Base-by-base conservation (phyloP, 2,113 vertebrate species). In the Empidonax alnorum region DNA sequence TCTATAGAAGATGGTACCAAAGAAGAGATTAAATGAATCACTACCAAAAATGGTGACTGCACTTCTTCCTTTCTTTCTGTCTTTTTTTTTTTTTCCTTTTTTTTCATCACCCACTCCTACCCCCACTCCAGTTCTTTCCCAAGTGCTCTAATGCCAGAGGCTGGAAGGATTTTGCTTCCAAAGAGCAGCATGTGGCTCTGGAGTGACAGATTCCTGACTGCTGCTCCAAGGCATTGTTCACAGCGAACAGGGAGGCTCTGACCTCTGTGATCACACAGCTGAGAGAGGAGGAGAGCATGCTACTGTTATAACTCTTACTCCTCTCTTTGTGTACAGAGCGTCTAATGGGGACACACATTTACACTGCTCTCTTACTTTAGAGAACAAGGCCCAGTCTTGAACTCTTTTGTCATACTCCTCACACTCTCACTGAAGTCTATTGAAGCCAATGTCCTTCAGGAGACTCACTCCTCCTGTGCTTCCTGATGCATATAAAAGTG, bases 151-250 rank as follows among this genome's bases (percentile, higher is more conserved):
- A 86, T 95, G 96, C 93, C 90, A 96, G 61, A 95, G 90, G 92
- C 88, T 95, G 88, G 85, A 93, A 97, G 79, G 73, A 84, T 94
- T 96, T 96, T 95, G 14, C 93, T 96, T 97, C 95, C 94, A 97
- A 96, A 96, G 90, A 96, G 93, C 95, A 97, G 95, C 94, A 96
- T 96, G 96, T 92, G 93, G 94, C 94, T 96, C 56, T 75, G 92
- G 88, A 96, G 85, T 93, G 94, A 96, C 96, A 97, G 96, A 97
- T 95, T 96, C 96, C 94, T 93, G 88, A 92, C 94, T 96, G 85
- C 88, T 89, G 93, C 96, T 97, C 93, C 94, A 95, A 97, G 96
- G 93, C 96, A 97, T 97, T 96, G 94, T 97, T 97, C 96, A 65
- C 49, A 92, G 69, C 0, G 0, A 96, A 94, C 87, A 75, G 68